Evolutionary conservation across 1,140 invertebrate species (phyloP), one percentile per base, ranked within the genome.

Genomic region (Drosophila paulistorum): DNA sequence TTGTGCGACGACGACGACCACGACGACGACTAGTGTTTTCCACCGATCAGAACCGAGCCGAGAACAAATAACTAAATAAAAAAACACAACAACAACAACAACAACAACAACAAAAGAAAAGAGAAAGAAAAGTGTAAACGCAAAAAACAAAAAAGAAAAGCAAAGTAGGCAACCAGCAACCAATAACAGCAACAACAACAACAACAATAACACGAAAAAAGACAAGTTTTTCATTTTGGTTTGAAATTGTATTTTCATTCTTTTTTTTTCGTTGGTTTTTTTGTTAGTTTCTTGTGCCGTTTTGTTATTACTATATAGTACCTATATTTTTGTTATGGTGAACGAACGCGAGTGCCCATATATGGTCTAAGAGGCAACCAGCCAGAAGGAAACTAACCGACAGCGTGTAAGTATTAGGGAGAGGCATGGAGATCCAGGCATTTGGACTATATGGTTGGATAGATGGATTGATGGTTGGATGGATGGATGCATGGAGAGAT

Each of bases 281-380:
- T 75, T 80, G 30, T 30, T 30, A 30, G 30, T 68, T 79, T 76
- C 55, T 79, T 68, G 84, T 84, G 81, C 75, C 69, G 61, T 66
- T 84, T 71, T 74, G 74, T 71, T 74, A 67, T 51, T 51, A 51
- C 45, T 51, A 51, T 23, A 51, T 51, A 51, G 17, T 51, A 14
- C 10, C 20, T 23, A 51, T 37, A 37, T 37, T 51, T 59, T 37
- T 59, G 57, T 59, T 73, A 71, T 77, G 71, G 81, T 84, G 77
- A 84, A 82, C 63, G 64, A 71, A 70, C 77, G 81, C 74, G 82
- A 82, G 81, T 87, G 81, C 79, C 83, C 75, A 86, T 86, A 70
- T 78, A 78, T 86, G 81, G 78, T 86, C 68, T 77, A 77, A 85
- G 76, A 64, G 73, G 45, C 45, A 51, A 51, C 45, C 45, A 51